A percentile compares a stretch with the other conserved stretches of the same genome.
Evolutionary conservation across 2,797 vertebrate species (phyloP).

Genomic region (Chloroceryle inda): DNA sequence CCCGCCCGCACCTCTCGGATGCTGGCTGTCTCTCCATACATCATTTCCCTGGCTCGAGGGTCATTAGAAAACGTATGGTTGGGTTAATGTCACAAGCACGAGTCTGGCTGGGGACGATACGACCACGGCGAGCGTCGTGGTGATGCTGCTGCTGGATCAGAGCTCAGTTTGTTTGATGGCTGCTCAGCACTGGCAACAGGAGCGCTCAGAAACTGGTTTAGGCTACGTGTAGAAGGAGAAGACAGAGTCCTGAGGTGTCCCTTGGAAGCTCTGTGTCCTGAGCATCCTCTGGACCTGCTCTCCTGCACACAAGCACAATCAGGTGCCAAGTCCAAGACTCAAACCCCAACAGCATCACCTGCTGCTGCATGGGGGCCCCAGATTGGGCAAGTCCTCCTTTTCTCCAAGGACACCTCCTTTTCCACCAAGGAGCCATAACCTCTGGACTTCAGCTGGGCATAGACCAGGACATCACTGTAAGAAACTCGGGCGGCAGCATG

Average conservation of each 20-base stretch:
- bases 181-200: neutral
- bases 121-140: fast-evolving
- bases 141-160: neutral
- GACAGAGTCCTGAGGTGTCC: neutral
- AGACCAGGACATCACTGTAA: neutral
- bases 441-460: fast-evolving
- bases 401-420: neutral
- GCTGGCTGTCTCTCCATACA: slow-evolving; percentile 22
- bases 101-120: neutral
- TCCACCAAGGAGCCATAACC: fast-evolving
- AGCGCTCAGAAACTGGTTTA: fast-evolving
- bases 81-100: neutral
- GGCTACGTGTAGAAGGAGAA: neutral
- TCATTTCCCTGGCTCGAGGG: neutral
- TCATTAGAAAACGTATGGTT: neutral
- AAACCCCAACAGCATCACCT: neutral
- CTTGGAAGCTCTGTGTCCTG: fast-evolving
- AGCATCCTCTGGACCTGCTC: neutral
- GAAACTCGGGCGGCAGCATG: fast-evolving
- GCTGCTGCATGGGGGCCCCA: neutral
- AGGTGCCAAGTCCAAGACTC: neutral
- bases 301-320: neutral
- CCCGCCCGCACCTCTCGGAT: neutral
- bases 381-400: neutral
- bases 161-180: fast-evolving